Evolutionary conservation across 2,888 invertebrate genomes (phyloP).

Genomic region (Fragum whitleyi): DNA sequence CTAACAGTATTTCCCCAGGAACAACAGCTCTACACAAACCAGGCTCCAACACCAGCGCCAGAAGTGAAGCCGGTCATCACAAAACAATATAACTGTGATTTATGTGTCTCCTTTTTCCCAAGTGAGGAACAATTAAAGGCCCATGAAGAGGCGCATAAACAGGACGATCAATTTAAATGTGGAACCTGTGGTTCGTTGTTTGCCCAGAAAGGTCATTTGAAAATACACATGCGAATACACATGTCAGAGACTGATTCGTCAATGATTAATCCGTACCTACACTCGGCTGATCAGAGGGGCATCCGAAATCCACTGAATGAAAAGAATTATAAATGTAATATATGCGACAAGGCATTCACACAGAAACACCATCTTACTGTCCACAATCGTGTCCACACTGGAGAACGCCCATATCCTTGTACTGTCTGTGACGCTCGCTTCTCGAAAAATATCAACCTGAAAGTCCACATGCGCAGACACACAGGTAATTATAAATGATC

Average conservation of each 20-base stretch:
- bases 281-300: conserved; percentile 9
- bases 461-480: conserved; percentile 19
- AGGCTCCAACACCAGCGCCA: conserved; percentile 8
- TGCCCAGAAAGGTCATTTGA: conserved; percentile 20
- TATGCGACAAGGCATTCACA: conserved; percentile 20
- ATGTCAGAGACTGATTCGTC: background rate
- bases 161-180: conserved; percentile 28
- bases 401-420: conserved; percentile 13
- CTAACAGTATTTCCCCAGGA: conserved; percentile 17
- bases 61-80: background rate
- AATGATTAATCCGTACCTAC: background rate
- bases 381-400: conserved; percentile 11
- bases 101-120: conserved; percentile 14
- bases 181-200: background rate
- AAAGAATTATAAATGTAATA: conserved; percentile 15
- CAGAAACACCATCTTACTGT: conserved; percentile 22
- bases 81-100: conserved; percentile 21
- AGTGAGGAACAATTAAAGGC: conserved; percentile 7
- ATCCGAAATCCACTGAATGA: conserved; percentile 18
- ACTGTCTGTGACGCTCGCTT: conserved; percentile 10
- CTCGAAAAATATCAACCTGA: conserved; percentile 22
- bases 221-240: conserved; percentile 22
- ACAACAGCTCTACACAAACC: conserved; percentile 14
- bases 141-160: conserved; percentile 19
- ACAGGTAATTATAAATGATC: no score